Evolutionary conservation across 2,797 vertebrate species (phyloP).

Genomic region (Oceanodroma leucorhoa): DNA sequence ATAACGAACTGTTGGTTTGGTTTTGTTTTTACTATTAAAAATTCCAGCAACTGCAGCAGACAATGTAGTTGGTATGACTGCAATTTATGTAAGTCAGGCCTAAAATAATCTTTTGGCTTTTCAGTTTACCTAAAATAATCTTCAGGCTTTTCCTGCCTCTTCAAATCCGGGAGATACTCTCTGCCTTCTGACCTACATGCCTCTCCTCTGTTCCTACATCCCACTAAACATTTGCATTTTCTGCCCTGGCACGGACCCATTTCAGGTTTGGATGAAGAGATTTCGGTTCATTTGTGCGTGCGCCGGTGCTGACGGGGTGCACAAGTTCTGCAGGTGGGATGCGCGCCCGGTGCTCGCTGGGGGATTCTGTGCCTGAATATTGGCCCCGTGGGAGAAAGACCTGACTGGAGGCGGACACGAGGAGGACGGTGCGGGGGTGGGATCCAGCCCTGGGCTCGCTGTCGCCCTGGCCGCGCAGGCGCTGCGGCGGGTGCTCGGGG

Average conservation of each 20-base stretch:
- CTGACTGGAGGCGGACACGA: not conserved
- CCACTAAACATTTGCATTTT: accelerated
- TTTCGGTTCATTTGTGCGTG: accelerated
- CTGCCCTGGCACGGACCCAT: not conserved
- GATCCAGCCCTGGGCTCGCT: not conserved
- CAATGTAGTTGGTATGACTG: not conserved
- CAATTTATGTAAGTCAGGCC: not conserved
- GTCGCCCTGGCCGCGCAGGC: accelerated
- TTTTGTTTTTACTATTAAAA: not conserved
- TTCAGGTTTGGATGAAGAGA: not conserved
- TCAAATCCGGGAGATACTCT: accelerated
- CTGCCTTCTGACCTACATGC: not conserved
- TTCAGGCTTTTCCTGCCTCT: not conserved
- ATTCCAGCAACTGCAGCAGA: not conserved
- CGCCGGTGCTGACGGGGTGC: accelerated
- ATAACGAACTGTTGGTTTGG: not conserved
- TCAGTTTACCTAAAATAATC: not conserved
- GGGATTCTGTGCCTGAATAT: not conserved
- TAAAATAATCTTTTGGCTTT: not conserved
- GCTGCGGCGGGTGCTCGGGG: not conserved
- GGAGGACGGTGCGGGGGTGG: not conserved
- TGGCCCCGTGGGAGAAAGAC: accelerated
- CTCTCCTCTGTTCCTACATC: not conserved
- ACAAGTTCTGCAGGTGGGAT: not conserved
- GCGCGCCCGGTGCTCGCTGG: accelerated